Evolutionary conservation across 2,888 invertebrate genomes (phyloP), one percentile per base, ranked within the genome.

Genomic region (Micropterix aruncella): DNA sequence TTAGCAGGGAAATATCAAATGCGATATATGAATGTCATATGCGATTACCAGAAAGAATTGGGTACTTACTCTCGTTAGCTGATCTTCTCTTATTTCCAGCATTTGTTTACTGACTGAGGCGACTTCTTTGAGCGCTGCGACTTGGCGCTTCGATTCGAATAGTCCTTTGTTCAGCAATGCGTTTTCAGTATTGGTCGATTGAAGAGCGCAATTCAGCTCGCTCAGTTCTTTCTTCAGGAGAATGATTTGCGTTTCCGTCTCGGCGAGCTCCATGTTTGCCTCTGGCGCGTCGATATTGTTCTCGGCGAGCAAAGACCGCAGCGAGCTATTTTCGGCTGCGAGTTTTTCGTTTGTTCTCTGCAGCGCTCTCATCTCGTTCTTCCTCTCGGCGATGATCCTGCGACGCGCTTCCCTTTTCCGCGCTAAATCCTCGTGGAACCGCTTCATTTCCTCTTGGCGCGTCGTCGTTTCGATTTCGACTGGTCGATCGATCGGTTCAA

Each of bases 61-160:
- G n/a, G n/a, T n/a, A n/a, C 64, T 67, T 62, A 83, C 83, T 71
- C 82, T 79, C 55, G 74, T 75, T 42, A 83, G 71, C 57, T 85
- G 83, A 44, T 75, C 70, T 61, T 89, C 88, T 45, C 89, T 76
- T 44, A 82, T 75, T 42, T 66, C 65, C 42, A 90, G 67, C 73
- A 84, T 78, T 52, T 83, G 79, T 56, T 87, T 85, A 54, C 83
- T 83, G 7, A 84, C 80, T 16, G 76, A 65, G 19, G 84, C 77
- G 0, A 88, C 80, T 59, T 87, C 84, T 59, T 85, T 84, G 16
- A 90, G 60, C 0, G 82, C 80, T 38, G 65, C 68, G 9, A 88
- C 82, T 57, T 85, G 84, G 49, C 75, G 74, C 41, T 75, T 71
- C 18, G 81, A 77, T 52, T 80, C 80, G 18, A 74, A 72, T 45